A percentile compares a stretch with the other conserved stretches of the same genome.
phyloP scores from a whole-genome alignment of 92 coral and sea anemone genomes.

The Plumapathes pennacea region DNA sequence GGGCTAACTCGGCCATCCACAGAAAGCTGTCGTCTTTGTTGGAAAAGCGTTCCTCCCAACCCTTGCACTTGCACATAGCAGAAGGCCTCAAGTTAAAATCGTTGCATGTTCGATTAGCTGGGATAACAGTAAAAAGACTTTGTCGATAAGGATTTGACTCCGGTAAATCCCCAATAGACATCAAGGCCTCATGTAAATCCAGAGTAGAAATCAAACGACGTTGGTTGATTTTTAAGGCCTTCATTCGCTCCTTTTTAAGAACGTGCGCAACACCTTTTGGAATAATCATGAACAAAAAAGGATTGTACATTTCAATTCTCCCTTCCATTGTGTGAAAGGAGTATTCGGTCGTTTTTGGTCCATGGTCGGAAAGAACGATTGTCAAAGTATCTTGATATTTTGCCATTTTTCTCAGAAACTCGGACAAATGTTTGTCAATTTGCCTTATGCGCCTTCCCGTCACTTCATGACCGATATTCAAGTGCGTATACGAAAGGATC shows the following conservation, averaged over 20 bases:
- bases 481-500: conserved; percentile 76
- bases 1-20: conserved; percentile 93
- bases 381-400: conserved; percentile 68
- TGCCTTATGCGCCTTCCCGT: conserved; percentile 83
- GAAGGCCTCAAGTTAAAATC: conserved; percentile 55
- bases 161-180: conserved; percentile 41
- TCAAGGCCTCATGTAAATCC: conserved; percentile 67
- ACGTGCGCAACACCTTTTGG: conserved; percentile 62
- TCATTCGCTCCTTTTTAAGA: conserved; percentile 49
- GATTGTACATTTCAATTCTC: conserved; percentile 84
- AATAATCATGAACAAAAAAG: conserved; percentile 71
- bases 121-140: conserved; percentile 68
- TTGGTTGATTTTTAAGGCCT: conserved; percentile 69
- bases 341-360: conserved; percentile 89
- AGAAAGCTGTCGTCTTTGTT: conserved; percentile 62
- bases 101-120: conserved; percentile 82
- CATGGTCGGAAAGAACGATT: conserved; percentile 85
- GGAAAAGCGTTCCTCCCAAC: conserved; percentile 74
- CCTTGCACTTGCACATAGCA: conserved; percentile 90
- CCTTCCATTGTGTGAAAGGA: conserved; percentile 87
- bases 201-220: conserved; percentile 68
- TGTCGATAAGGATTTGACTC: background rate
- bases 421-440: conserved; percentile 68
- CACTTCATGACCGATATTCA: conserved; percentile 83
- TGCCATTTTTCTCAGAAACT: conserved; percentile 65